These are phyloP conservation scores for Ochotona curzoniae DNA, from an alignment of 2,113 vertebrate genomes.

Conservation along the genomic window DNA sequence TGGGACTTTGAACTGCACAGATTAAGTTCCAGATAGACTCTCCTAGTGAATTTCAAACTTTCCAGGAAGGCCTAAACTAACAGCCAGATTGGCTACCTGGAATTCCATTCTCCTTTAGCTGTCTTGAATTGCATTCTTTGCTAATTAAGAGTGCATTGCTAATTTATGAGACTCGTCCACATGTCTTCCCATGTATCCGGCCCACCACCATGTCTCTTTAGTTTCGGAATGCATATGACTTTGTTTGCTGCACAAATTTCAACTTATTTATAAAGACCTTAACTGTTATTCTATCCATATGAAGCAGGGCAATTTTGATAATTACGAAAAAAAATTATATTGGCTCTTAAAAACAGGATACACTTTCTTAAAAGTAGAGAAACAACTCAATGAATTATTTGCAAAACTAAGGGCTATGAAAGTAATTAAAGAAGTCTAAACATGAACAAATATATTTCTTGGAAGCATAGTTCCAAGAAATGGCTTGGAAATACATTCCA, in stretches of 20 bases:
- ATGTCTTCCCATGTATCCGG: accelerated
- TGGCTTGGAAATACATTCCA: not conserved
- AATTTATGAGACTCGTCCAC: not conserved
- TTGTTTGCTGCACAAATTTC: not conserved
- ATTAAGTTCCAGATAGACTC: not conserved
- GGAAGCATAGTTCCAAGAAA: not conserved
- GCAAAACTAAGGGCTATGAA: not conserved
- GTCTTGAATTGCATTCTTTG: not conserved
- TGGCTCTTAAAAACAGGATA: not conserved
- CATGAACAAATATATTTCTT: not conserved
- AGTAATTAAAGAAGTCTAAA: not conserved
- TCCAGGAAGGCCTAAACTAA: not conserved
- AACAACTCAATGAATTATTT: not conserved
- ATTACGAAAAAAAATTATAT: not conserved
- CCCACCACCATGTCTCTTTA: not conserved
- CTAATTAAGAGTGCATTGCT: no score
- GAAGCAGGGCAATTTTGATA: not conserved
- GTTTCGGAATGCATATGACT: not conserved
- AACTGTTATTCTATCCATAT: not conserved
- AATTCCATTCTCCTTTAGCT: not conserved
- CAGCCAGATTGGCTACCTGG: not conserved
- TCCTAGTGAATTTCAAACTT: slow-evolving; percentile 6
- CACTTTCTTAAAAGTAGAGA: not conserved
- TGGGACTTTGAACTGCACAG: not conserved
- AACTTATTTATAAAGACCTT: not conserved